These are phyloP conservation scores for Tyto alba DNA, from an alignment of 2,113 vertebrate species.

Conservation along the genomic window DNA sequence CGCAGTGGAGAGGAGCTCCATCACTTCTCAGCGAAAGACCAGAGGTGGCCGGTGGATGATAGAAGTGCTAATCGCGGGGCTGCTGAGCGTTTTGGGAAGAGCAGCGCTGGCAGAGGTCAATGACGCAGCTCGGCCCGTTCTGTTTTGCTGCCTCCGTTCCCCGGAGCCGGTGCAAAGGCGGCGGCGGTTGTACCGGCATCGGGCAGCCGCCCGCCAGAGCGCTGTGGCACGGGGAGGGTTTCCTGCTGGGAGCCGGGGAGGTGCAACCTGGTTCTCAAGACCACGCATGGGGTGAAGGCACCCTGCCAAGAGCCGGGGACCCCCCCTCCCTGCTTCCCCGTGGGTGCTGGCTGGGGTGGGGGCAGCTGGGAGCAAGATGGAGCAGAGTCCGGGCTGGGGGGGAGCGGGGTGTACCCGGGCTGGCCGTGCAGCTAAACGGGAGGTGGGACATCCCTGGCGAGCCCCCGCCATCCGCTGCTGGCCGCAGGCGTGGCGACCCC, in stretches of 20 bases:
- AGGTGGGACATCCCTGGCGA: neutral
- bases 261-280: neutral
- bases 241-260: fast-evolving
- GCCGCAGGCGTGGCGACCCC: fast-evolving
- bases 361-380: neutral
- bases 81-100: neutral
- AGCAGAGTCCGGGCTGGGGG: fast-evolving
- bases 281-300: neutral
- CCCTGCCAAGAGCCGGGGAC: neutral
- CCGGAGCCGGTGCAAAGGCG: fast-evolving
- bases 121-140: neutral
- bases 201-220: neutral
- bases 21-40: neutral
- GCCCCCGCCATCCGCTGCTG: fast-evolving
- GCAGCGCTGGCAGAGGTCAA: neutral
- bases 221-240: fast-evolving
- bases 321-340: too few relatives aligned
- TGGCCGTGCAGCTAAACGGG: fast-evolving
- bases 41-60: neutral
- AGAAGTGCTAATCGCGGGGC: neutral
- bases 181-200: fast-evolving
- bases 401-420: neutral
- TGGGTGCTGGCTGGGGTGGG: neutral
- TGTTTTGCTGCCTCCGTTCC: neutral
- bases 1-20: neutral